A percentile compares a stretch with the other conserved stretches of the same genome.
phyloP scores from a whole-genome alignment of 2,797 vertebrate genomes.

The Morelia viridis region DNA sequence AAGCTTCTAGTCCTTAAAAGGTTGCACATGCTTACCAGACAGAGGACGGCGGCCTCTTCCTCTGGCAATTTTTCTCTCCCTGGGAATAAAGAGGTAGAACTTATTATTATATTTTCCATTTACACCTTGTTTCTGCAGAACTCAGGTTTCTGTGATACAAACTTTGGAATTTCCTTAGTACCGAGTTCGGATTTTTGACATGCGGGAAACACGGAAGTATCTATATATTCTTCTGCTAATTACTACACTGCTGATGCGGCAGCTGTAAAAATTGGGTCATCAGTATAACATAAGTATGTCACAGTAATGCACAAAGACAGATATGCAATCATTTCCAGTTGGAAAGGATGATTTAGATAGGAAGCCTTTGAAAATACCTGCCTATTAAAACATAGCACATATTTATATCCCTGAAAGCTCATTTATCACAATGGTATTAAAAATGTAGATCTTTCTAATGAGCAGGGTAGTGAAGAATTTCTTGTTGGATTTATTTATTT shows the following conservation, averaged over 20 bases:
- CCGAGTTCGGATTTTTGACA: not conserved
- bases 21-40: not conserved
- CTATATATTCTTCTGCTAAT: conserved; percentile 12
- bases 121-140: not conserved
- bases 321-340: conserved; percentile 39
- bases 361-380: conserved; percentile 56
- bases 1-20: not conserved
- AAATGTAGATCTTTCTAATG: conserved; percentile 51
- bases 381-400: conserved; percentile 21
- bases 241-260: not conserved
- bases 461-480: conserved; percentile 50
- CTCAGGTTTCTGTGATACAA: not conserved
- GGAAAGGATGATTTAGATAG: conserved; percentile 52
- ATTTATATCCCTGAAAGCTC: conserved; percentile 57
- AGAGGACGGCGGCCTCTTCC: not conserved
- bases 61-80: not conserved
- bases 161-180: not conserved
- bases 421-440: conserved; percentile 59
- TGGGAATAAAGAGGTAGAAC: no score
- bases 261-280: conserved; percentile 14
- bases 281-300: conserved; percentile 39
- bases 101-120: not conserved
- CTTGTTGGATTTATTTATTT: conserved; percentile 35
- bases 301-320: conserved; percentile 38
- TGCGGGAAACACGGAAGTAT: not conserved